Percentiles rank a stretch among this genome's conserved stretches.
These are phyloP conservation scores for Diadegma fenestrale DNA, from an alignment of 2,888 invertebrate species.

Conservation along the genomic window DNA sequence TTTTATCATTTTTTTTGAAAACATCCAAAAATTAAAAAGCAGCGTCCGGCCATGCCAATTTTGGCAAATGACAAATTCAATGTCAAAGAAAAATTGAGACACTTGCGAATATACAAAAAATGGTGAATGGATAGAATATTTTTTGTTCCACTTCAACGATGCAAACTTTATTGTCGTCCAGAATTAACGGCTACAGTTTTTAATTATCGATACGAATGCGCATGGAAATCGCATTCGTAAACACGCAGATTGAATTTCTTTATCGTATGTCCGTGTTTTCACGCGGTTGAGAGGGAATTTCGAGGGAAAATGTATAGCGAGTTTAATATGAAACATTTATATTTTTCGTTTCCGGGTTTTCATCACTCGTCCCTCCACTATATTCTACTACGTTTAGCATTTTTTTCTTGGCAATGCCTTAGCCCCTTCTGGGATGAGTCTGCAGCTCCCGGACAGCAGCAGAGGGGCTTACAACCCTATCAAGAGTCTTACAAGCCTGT, in stretches of 20 bases:
- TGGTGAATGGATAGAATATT: too few relatives aligned
- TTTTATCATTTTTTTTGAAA: too few relatives aligned
- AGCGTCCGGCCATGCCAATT: too few relatives aligned
- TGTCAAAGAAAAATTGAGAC: too few relatives aligned
- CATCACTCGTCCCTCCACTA: background rate
- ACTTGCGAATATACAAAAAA: too few relatives aligned
- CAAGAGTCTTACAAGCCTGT: slow-evolving; percentile 6
- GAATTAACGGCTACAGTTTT: background rate
- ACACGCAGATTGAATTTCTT: background rate
- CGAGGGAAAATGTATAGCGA: background rate
- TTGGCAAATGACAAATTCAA: too few relatives aligned
- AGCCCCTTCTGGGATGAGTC: background rate
- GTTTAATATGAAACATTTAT: background rate
- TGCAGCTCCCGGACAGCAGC: background rate
- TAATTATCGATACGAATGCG: background rate
- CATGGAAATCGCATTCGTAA: background rate
- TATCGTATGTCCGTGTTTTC: background rate
- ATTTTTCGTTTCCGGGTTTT: background rate
- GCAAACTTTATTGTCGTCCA: too few relatives aligned
- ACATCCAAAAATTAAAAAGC: too few relatives aligned
- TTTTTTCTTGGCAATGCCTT: background rate
- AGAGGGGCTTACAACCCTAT: slow-evolving; percentile 17
- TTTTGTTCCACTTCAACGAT: too few relatives aligned
- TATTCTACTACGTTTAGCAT: background rate
- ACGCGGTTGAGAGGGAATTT: background rate